Evolutionary conservation across 2,888 invertebrate species (phyloP).

Genomic region (Macaria liturata): DNA sequence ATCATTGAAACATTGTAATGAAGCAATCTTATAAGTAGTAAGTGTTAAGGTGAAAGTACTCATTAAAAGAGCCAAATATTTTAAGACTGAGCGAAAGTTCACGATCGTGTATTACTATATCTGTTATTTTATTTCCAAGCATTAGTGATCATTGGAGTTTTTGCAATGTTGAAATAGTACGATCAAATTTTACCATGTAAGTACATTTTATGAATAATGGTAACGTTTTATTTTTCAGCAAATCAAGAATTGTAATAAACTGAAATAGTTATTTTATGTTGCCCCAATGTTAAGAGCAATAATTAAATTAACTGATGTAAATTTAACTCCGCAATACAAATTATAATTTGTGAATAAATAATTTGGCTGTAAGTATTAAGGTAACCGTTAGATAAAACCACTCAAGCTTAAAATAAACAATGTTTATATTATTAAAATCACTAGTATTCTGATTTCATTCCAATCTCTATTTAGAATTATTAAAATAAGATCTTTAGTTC

Average conservation of each 20-base stretch:
- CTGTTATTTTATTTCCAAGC: conserved; percentile 15
- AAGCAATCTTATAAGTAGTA: conserved; percentile 21
- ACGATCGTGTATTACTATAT: conserved; percentile 43
- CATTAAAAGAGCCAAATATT: conserved; percentile 79
- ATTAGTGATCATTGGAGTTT: conserved; percentile 5
- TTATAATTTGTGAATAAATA: conserved; percentile 33
- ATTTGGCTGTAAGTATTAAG: conserved; percentile 38
- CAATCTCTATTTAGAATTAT: conserved; percentile 7
- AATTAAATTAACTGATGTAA: conserved; percentile 5
- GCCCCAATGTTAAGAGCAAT: conserved; percentile 22
- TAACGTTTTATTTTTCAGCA: too few species aligned
- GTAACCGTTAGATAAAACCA: conserved; percentile 52
- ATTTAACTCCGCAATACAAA: conserved; percentile 7
- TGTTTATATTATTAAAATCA: conserved; percentile 34
- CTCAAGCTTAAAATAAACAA: conserved; percentile 64
- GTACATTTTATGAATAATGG: too few species aligned
- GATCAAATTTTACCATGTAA: too few species aligned
- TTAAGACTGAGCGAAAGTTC: conserved; percentile 79
- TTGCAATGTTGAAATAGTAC: neutral
- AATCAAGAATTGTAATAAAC: too few species aligned
- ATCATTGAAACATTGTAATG: conserved; percentile 33
- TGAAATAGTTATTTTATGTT: neutral
- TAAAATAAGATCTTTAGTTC: neutral
- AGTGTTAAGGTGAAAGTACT: conserved; percentile 54
- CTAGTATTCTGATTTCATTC: conserved; percentile 29